Percentiles rank a stretch among this genome's conserved stretches.
These are phyloP conservation scores for Lindbergichthys nudifrons DNA, from an alignment of 2,797 vertebrate species.

Conservation along the genomic window DNA sequence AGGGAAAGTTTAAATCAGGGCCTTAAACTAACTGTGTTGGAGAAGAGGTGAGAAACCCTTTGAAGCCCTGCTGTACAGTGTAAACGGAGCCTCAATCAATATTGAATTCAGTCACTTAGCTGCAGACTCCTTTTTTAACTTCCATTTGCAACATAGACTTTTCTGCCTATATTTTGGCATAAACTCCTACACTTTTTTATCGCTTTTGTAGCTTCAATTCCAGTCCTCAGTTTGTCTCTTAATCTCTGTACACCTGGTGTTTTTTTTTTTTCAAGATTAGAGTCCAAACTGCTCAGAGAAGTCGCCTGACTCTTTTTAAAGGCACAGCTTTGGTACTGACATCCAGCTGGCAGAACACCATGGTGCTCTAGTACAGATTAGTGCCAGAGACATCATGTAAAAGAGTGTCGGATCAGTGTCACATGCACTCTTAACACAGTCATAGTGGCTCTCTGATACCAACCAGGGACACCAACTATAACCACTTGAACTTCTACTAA, in stretches of 20 bases:
- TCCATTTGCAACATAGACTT: background rate
- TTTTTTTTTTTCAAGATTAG: background rate
- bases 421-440: slow-evolving; percentile 22
- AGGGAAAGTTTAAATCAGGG: background rate
- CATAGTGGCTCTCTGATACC: slow-evolving; percentile 10
- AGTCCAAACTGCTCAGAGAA: slow-evolving; percentile 11
- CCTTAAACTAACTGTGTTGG: background rate
- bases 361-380: slow-evolving; percentile 48
- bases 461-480: background rate
- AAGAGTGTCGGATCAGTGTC: background rate
- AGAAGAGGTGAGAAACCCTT: slow-evolving; percentile 6
- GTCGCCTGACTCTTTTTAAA: slow-evolving; percentile 19
- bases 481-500: background rate
- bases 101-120: background rate
- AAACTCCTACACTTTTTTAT: background rate
- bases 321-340: slow-evolving; percentile 9
- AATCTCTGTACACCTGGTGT: background rate
- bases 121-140: background rate
- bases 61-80: background rate
- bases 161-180: background rate
- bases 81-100: background rate
- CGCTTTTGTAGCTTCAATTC: background rate
- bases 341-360: slow-evolving; percentile 6
- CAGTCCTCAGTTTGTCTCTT: background rate
- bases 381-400: slow-evolving; percentile 9